Base-by-base conservation (phyloP, 2,113 vertebrate genomes). In the Heloderma charlesbogerti region DNA sequence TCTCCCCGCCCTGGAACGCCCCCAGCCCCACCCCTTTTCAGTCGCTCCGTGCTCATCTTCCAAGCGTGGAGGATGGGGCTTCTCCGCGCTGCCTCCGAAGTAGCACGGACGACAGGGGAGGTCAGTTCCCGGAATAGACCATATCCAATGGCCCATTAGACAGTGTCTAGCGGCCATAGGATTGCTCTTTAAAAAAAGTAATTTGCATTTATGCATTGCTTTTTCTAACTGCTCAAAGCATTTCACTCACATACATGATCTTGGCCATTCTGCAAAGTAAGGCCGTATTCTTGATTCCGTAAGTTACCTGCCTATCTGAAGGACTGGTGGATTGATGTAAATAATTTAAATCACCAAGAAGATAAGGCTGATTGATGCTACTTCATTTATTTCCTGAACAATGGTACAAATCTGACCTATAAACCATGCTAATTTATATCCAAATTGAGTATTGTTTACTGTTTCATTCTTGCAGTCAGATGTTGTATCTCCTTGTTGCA, bases 101-200 rank as follows among this genome's bases (percentile, higher is more conserved):
- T n/a, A n/a, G n/a, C n/a, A n/a, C n/a, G n/a, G n/a, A n/a, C n/a
- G n/a, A n/a, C n/a, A n/a, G n/a, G n/a, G n/a, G n/a, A n/a, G n/a
- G n/a, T n/a, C n/a, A n/a, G n/a, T n/a, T n/a, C n/a, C n/a, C n/a
- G n/a, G n/a, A n/a, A n/a, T n/a, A n/a, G n/a, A n/a, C n/a, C n/a
- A n/a, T n/a, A n/a, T n/a, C n/a, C n/a, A n/a, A n/a, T n/a, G n/a
- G n/a, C n/a, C n/a, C n/a, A n/a, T n/a, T n/a, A n/a, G n/a, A n/a
- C n/a, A n/a, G n/a, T n/a, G n/a, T n/a, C n/a, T n/a, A n/a, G n/a
- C n/a, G n/a, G n/a, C n/a, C n/a, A n/a, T n/a, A n/a, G n/a, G n/a
- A n/a, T n/a, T n/a, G n/a, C n/a, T n/a, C n/a, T n/a, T n/a, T 0
- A 81, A 0, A 54, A 67, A 89, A 78, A 51, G 20, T 9, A 31